These are phyloP conservation scores for Tachina fera DNA, from an alignment of 2,888 invertebrate genomes.

Conservation along the genomic window DNA sequence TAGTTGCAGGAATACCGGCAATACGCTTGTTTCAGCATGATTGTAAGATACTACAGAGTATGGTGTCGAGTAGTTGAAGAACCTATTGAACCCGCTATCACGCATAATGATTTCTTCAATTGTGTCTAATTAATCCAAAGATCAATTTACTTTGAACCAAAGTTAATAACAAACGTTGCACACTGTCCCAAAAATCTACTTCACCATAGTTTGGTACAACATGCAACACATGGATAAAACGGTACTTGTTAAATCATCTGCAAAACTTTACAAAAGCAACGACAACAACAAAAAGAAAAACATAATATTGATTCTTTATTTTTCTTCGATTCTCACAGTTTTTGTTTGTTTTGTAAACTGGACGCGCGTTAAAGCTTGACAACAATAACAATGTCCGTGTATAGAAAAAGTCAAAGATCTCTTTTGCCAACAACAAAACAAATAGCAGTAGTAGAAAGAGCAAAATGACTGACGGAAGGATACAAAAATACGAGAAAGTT, in stretches of 20 bases:
- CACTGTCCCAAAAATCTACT: not conserved
- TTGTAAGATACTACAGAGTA: too few species aligned
- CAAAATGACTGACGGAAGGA: constrained; percentile 60
- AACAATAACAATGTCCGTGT: constrained; percentile 46
- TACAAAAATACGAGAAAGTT: constrained; percentile 42
- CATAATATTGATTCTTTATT: constrained; percentile 20
- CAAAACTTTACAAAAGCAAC: constrained; percentile 26
- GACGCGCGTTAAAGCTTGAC: constrained; percentile 59
- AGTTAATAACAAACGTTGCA: not conserved
- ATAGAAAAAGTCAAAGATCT: constrained; percentile 58
- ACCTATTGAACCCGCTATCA: too few species aligned
- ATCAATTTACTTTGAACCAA: not conserved
- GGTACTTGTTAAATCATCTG: constrained; percentile 59
- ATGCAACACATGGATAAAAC: constrained; percentile 51
- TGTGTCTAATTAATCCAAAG: too few species aligned
- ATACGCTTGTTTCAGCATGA: too few species aligned
- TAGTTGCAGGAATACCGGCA: too few species aligned
- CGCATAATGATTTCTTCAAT: too few species aligned
- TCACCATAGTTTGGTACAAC: not conserved
- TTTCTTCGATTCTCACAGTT: not conserved
- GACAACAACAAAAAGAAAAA: constrained; percentile 19
- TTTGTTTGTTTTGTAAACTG: constrained; percentile 8
- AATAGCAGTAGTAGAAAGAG: constrained; percentile 9
- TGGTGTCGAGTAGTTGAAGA: too few species aligned
- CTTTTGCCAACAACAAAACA: constrained; percentile 30